Conservation (phyloP, 2,888 invertebrate genomes). For the Drosophila macrospina region DNA sequence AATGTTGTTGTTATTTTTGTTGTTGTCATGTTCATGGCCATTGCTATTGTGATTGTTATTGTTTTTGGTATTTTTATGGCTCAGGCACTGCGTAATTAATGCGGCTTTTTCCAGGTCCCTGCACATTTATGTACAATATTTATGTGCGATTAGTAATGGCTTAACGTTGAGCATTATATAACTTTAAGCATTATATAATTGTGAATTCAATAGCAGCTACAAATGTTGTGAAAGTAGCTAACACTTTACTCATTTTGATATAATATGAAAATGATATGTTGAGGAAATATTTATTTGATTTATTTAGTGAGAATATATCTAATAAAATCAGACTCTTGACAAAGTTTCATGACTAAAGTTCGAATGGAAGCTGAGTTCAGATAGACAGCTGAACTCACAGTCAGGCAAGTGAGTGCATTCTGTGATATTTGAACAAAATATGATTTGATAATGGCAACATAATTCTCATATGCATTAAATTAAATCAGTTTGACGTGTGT, state of each 20-base stretch:
- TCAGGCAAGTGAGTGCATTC: too few relatives aligned
- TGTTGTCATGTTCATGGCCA: conserved; percentile 16
- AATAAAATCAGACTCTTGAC: too few relatives aligned
- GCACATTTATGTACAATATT: conserved; percentile 5
- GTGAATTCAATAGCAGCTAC: background rate
- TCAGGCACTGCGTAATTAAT: conserved; percentile 45
- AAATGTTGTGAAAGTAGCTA: background rate
- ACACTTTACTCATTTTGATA: too few relatives aligned
- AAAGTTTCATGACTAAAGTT: too few relatives aligned
- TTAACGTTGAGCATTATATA: background rate
- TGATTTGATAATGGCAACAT: too few relatives aligned
- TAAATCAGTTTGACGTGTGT: background rate
- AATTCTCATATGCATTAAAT: too few relatives aligned
- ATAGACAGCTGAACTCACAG: too few relatives aligned
- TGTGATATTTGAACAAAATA: too few relatives aligned
- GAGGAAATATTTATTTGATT: too few relatives aligned
- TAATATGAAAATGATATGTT: too few relatives aligned
- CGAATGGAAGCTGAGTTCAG: too few relatives aligned
- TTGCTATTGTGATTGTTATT: conserved; percentile 26
- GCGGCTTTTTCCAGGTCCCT: conserved; percentile 11
- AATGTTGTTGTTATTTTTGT: conserved; percentile 19
- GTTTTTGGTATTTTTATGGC: conserved; percentile 17
- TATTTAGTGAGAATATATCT: too few relatives aligned
- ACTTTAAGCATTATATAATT: background rate
- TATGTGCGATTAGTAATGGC: background rate